A percentile compares a stretch with the other conserved stretches of the same genome.
Conservation (phyloP, 2,113 vertebrate genomes). For the Lepidothrix coronata region DNA sequence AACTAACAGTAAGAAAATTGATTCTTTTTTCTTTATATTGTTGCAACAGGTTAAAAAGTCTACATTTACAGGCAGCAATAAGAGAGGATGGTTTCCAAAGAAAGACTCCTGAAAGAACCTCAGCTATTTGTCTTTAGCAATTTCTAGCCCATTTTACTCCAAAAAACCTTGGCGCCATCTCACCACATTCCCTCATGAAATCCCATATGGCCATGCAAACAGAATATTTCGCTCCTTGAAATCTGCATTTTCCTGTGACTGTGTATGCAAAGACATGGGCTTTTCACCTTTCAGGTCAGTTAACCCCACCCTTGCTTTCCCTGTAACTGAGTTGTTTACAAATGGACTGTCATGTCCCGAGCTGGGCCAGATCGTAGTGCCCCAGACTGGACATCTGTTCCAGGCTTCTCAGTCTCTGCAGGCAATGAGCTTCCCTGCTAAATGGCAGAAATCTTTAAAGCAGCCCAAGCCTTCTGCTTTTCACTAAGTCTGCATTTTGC, state of each 20-base stretch:
- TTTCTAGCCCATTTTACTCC: background rate
- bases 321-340: background rate
- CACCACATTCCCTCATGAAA: background rate
- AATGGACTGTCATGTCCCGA: background rate
- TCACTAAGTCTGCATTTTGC: background rate
- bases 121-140: background rate
- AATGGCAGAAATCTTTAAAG: background rate
- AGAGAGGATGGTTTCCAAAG: background rate
- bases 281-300: background rate
- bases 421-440: background rate
- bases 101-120: background rate
- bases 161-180: background rate
- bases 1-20: background rate
- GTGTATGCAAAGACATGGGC: background rate
- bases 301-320: background rate
- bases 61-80: background rate
- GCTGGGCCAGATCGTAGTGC: accelerated
- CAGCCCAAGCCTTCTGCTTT: background rate
- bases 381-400: accelerated
- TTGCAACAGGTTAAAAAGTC: background rate
- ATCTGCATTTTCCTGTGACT: background rate
- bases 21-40: background rate
- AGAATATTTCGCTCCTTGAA: background rate
- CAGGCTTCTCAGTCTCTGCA: accelerated
- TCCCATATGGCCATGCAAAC: background rate